Base-by-base conservation (phyloP, 2,888 invertebrate species). In the Geophilus truncorum region DNA sequence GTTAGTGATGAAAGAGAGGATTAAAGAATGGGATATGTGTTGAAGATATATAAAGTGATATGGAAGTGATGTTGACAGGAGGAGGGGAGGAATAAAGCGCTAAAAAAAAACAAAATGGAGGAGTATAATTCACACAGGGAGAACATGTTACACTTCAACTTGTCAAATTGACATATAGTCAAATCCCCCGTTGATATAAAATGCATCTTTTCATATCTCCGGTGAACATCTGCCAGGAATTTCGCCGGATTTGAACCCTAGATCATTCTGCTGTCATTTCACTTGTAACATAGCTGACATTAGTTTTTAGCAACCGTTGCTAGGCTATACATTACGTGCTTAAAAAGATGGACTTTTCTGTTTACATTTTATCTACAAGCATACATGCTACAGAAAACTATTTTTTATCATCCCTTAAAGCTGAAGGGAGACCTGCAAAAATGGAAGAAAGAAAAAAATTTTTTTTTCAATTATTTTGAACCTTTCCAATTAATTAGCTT, bases 151-250 rank as follows among this genome's bases (percentile, higher is more conserved):
- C 57, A 57, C 57, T 57, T 57, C 57, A 57, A 57, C 57, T 57
- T 57, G 57, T 57, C 57, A 57, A 57, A 57, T 57, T 57, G 57
- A 57, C 57, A 57, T 57, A 57, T 57, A 57, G 57, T 57, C 57
- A 57, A 57, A 57, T 57, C 57, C 57, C 57, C 57, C 57, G 57
- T 57, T 57, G 57, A 57, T 57, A n/a, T 57, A 57, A 57, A 57
- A 57, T 57, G 57, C 57, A 57, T 57, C 57, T 57, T 57, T 57
- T 57, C 57, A 57, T 57, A 57, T 57, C 57, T 57, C 57, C 57
- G 57, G 57, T 57, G 57, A 57, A 57, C 57, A 57, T 57, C 57
- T 57, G 57, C 57, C 57, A 57, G 57, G 57, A 57, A 57, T 57
- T 23, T 57, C 57, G 57, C 57, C 57, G 57, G 57, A 57, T 57